phyloP scores from a whole-genome alignment of 2,797 vertebrate species.

The Hirundo rustica region DNA sequence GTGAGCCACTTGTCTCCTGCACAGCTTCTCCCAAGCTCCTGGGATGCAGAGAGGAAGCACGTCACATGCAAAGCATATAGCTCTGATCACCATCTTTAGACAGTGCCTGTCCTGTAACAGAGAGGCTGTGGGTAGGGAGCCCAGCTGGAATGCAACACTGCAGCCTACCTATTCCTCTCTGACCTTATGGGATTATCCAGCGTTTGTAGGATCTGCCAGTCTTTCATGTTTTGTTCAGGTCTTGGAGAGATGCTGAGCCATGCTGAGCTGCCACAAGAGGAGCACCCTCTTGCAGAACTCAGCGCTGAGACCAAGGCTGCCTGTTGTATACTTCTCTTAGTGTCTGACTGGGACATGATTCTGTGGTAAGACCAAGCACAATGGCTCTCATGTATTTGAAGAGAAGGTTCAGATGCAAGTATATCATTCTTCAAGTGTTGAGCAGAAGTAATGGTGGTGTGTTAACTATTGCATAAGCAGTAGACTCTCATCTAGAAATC shows the following conservation, averaged over 20 bases:
- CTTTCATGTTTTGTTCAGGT: fast-evolving
- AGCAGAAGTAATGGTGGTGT: neutral
- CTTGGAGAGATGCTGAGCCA: neutral
- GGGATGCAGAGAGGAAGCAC: neutral
- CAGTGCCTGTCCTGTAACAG: neutral
- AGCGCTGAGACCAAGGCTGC: neutral
- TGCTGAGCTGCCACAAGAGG: neutral
- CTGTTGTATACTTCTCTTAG: fast-evolving
- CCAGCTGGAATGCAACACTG: neutral
- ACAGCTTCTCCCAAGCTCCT: neutral
- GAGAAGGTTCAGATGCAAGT: neutral
- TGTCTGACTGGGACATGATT: neutral
- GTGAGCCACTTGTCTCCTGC: neutral
- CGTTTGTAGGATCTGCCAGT: neutral
- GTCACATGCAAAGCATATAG: neutral
- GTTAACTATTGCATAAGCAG: neutral
- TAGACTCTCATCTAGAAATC: neutral
- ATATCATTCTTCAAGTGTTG: neutral
- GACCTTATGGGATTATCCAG: neutral
- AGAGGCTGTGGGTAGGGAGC: neutral
- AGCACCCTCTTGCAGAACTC: neutral
- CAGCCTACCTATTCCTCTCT: neutral
- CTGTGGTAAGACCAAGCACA: fast-evolving
- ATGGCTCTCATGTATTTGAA: neutral
- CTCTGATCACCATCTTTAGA: neutral